Conservation (phyloP, 2,113 vertebrate genomes). For the Heterotis niloticus region DNA sequence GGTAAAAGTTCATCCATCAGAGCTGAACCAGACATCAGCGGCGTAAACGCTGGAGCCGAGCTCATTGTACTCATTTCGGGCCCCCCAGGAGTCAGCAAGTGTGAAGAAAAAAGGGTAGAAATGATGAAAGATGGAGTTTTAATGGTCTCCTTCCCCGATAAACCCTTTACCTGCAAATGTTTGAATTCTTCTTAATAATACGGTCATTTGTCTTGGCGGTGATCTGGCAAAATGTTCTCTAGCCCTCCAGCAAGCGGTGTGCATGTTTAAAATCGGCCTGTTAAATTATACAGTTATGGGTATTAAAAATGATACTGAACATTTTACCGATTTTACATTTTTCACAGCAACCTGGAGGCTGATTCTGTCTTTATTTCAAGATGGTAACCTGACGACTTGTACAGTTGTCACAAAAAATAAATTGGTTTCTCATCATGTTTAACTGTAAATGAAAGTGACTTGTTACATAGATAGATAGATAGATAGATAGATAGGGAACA, state of each 20-base stretch:
- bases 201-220: neutral
- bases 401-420: no score
- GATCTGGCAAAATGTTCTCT: neutral
- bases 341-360: no score
- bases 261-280: no score
- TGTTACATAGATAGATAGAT: no score
- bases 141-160: neutral
- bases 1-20: neutral
- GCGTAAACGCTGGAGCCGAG: neutral
- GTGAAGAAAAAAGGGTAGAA: neutral
- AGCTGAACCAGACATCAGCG: neutral
- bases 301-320: no score
- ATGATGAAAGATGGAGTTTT: neutral
- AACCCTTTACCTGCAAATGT: neutral
- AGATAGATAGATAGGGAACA: neutral
- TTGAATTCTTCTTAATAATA: neutral
- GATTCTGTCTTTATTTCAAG: no score
- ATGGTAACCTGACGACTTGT: no score
- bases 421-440: no score
- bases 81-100: neutral
- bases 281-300: no score
- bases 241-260: neutral
- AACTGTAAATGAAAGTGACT: no score
- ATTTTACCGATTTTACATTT: no score
- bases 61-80: neutral